Conservation (phyloP, 2,888 invertebrate genomes). For the Thymelicus sylvestris region DNA sequence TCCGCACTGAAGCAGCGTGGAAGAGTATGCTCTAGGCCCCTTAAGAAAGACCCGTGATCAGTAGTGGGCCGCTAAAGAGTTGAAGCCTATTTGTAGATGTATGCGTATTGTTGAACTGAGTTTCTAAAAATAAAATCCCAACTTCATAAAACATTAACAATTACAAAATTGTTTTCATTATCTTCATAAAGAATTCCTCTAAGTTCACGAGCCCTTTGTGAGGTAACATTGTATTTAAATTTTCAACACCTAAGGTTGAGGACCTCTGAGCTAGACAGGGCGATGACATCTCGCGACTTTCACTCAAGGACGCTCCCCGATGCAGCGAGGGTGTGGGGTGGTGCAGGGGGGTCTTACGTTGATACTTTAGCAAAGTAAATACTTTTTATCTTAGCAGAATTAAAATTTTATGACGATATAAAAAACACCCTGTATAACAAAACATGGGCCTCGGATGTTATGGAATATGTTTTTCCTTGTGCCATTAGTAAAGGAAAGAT, state of each 20-base stretch:
- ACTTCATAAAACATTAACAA: no score
- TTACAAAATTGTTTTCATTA: no score
- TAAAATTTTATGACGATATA: constrained; percentile 3
- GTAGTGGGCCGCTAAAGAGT: no score
- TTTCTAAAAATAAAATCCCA: no score
- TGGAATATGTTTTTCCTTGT: not conserved
- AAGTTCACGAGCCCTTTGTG: not conserved
- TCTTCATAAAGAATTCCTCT: not conserved
- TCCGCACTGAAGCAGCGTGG: no score
- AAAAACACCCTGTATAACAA: not conserved
- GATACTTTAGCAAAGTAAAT: constrained; percentile 16
- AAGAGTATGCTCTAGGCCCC: no score
- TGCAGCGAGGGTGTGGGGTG: constrained; percentile 7
- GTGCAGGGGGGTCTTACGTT: not conserved
- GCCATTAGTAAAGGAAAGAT: no score
- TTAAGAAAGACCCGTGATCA: no score
- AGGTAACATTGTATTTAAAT: constrained; percentile 12
- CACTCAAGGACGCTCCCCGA: constrained; percentile 32
- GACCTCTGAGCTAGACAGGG: constrained; percentile 31
- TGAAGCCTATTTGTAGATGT: no score
- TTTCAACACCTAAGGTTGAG: constrained; percentile 13
- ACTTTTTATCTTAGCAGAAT: constrained; percentile 13
- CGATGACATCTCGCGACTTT: constrained; percentile 33
- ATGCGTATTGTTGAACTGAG: no score
- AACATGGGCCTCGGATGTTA: not conserved